These are phyloP conservation scores for Diacarnus erythraeanus DNA, from an alignment of 37 sponge, comb jelly and placozoan species.

Conservation along the genomic window DNA sequence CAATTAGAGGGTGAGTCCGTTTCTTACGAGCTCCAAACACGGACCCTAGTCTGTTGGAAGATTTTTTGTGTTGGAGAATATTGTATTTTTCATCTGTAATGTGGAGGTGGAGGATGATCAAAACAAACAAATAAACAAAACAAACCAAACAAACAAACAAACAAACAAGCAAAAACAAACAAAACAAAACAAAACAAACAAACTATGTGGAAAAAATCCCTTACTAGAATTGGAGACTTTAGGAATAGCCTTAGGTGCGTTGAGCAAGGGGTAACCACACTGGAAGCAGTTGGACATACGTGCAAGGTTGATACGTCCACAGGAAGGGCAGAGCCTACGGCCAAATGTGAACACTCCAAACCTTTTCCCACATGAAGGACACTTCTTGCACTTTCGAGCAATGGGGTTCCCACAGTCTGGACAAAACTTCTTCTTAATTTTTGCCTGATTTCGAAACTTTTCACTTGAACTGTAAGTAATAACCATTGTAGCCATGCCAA, in stretches of 20 bases:
- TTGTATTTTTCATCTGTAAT: too few species aligned
- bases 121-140: too few species aligned
- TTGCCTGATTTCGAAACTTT: not conserved
- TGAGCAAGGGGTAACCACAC: constrained; percentile 35
- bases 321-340: constrained; percentile 29
- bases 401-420: constrained; percentile 49
- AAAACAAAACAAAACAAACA: too few species aligned
- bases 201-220: too few species aligned
- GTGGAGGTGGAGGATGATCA: too few species aligned
- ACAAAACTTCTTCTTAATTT: constrained; percentile 53
- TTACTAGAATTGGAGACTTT: constrained; percentile 10
- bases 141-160: too few species aligned
- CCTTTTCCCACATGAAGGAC: constrained; percentile 40
- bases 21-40: constrained; percentile 36
- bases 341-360: constrained; percentile 71
- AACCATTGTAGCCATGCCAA: too few species aligned
- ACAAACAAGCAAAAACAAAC: too few species aligned
- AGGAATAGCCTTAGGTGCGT: constrained; percentile 55
- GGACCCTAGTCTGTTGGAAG: constrained; percentile 6
- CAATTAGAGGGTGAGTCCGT: not conserved
- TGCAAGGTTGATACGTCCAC: constrained; percentile 58
- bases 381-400: constrained; percentile 52
- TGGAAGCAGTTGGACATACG: constrained; percentile 35
- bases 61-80: not conserved
- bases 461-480: not conserved